Evolutionary conservation across 2,797 vertebrate genomes (phyloP).

Genomic region (Tragelaphus eurycerus): DNA sequence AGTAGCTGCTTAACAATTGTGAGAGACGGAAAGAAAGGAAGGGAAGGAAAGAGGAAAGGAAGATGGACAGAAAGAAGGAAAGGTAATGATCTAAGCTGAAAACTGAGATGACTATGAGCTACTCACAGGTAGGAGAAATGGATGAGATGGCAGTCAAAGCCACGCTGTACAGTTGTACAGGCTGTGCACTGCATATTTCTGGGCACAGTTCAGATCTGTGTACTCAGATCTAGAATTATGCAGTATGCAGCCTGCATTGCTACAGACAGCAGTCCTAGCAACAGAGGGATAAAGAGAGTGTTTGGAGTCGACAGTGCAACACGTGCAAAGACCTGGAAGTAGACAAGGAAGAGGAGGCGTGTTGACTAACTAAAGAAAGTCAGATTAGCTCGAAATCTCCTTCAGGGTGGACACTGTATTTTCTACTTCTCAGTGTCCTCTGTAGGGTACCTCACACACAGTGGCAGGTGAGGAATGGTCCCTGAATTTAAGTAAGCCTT

Average conservation of each 20-base stretch:
- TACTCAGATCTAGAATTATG: background rate
- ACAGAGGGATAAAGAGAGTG: background rate
- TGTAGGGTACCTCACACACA: background rate
- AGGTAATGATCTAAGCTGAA: background rate
- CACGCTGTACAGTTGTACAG: fast-evolving
- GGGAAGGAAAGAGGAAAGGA: background rate
- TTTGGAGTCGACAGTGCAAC: background rate
- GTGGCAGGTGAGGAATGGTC: background rate
- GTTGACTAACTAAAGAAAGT: background rate
- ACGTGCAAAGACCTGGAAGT: background rate
- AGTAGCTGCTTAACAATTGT: background rate
- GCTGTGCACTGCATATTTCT: background rate
- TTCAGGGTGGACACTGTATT: background rate
- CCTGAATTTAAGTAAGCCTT: background rate
- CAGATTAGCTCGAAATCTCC: background rate
- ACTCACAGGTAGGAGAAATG: background rate
- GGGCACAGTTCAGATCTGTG: background rate
- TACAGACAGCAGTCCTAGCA: background rate
- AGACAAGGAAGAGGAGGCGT: background rate
- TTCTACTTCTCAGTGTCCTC: background rate
- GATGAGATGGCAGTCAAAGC: background rate
- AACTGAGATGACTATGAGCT: background rate
- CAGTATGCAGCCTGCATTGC: background rate
- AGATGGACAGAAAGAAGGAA: background rate
- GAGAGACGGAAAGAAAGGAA: background rate